Percentiles rank a stretch among this genome's conserved stretches.
These are phyloP conservation scores for Tinamus major DNA, from an alignment of 2,797 vertebrate species.

Conservation along the genomic window DNA sequence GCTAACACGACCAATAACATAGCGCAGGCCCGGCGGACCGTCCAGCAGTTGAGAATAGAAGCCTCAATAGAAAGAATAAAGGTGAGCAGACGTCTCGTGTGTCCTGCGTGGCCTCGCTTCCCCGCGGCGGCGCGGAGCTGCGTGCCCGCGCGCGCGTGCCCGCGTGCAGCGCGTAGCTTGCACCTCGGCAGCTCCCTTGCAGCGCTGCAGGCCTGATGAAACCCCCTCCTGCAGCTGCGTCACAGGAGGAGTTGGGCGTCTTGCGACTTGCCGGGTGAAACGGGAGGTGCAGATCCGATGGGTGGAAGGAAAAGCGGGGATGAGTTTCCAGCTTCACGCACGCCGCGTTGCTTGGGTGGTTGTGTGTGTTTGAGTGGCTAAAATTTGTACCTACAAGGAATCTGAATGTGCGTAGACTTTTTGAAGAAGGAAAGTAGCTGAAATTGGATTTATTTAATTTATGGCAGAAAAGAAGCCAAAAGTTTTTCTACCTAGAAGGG, in stretches of 20 bases:
- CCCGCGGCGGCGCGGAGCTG: neutral
- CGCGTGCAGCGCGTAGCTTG: neutral
- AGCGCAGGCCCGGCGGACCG: conserved; percentile 85
- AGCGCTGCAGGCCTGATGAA: neutral
- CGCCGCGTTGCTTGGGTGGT: neutral
- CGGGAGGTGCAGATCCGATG: rapidly evolving
- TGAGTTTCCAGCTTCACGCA: rapidly evolving
- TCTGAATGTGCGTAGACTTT: neutral
- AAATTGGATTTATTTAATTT: neutral
- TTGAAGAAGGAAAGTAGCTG: too few species aligned
- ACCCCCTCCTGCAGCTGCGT: rapidly evolving
- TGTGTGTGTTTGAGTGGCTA: neutral
- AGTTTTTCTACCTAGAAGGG: neutral
- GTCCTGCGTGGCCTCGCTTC: neutral
- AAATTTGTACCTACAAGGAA: neutral
- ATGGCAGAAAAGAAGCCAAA: neutral
- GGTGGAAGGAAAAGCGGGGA: neutral
- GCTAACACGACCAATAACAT: conserved; percentile 90
- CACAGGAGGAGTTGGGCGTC: neutral
- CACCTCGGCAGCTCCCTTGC: rapidly evolving
- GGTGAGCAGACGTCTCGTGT: conserved; percentile 73
- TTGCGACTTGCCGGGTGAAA: neutral
- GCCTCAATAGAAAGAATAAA: conserved; percentile 95
- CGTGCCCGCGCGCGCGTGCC: neutral
- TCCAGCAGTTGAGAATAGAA: conserved; percentile 92